A percentile compares a stretch with the other conserved stretches of the same genome.
phyloP scores from a whole-genome alignment of 2,797 vertebrate genomes.

The Manis javanica region DNA sequence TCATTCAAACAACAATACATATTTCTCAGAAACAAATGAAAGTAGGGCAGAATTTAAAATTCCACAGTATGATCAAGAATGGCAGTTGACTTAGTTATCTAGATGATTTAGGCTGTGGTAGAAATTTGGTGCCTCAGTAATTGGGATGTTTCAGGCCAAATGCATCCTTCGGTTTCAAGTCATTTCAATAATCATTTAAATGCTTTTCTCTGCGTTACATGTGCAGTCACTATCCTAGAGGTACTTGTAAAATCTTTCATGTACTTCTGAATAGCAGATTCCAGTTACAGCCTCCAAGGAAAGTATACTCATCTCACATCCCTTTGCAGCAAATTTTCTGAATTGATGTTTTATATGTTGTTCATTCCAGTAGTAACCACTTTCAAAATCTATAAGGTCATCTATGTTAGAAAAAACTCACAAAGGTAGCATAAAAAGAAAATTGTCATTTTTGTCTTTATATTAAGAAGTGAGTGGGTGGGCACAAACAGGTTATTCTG shows the following conservation, averaged over 20 bases:
- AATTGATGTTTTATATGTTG: conserved; percentile 11
- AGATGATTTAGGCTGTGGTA: background rate
- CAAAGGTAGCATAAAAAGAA: background rate
- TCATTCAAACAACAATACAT: background rate
- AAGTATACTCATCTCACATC: background rate
- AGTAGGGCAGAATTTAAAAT: background rate
- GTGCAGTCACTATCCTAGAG: background rate
- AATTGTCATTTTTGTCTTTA: conserved; percentile 42
- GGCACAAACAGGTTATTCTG: background rate
- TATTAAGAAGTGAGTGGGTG: conserved; percentile 1
- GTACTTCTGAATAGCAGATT: background rate
- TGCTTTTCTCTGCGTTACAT: background rate
- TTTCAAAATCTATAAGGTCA: background rate
- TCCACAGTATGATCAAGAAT: background rate
- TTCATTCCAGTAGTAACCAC: background rate
- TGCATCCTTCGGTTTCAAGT: conserved; percentile 13
- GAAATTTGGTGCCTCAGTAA: conserved; percentile 16
- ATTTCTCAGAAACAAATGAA: conserved; percentile 53
- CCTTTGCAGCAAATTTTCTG: background rate
- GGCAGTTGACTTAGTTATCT: background rate
- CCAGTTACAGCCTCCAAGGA: background rate
- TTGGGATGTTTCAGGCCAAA: conserved; percentile 16
- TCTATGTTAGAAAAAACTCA: conserved; percentile 2
- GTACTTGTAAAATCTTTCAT: conserved; percentile 12
- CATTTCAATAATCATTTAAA: conserved; percentile 24